Evolutionary conservation across 2,888 invertebrate genomes (phyloP).

Genomic region (Dasysyrphus albostriatus): DNA sequence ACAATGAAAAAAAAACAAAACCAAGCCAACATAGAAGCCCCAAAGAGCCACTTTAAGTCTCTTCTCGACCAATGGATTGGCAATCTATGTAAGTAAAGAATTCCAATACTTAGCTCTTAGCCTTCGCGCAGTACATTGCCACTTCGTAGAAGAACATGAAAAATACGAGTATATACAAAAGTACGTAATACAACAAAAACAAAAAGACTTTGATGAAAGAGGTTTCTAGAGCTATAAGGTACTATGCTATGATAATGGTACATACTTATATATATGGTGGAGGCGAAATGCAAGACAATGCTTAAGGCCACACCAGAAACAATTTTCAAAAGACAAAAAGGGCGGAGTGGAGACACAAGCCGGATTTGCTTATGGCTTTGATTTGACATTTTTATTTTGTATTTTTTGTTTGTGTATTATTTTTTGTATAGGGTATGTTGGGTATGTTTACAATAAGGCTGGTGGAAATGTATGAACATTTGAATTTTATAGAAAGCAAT

Average conservation of each 20-base stretch:
- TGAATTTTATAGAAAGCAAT: too few relatives aligned
- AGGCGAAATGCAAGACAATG: slow-evolving; percentile 31
- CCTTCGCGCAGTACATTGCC: slow-evolving; percentile 56
- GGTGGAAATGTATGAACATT: too few relatives aligned
- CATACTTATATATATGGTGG: too few relatives aligned
- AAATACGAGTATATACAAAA: background rate
- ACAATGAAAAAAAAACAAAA: slow-evolving; percentile 1
- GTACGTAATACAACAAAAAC: background rate
- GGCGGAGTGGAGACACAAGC: slow-evolving; percentile 12
- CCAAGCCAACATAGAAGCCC: slow-evolving; percentile 9
- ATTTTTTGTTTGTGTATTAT: background rate
- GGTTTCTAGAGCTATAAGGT: slow-evolving; percentile 14
- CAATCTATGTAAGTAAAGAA: slow-evolving; percentile 54
- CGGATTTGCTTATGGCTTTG: slow-evolving; percentile 21
- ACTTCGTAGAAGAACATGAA: slow-evolving; percentile 28
- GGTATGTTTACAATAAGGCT: background rate
- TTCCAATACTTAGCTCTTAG: slow-evolving; percentile 40
- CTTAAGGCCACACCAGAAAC: slow-evolving; percentile 39
- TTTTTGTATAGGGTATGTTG: slow-evolving; percentile 4
- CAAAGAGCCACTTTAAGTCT: slow-evolving; percentile 37
- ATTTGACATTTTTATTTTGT: slow-evolving; percentile 10
- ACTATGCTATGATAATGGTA: background rate
- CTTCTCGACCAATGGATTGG: slow-evolving; percentile 39
- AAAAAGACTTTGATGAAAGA: background rate
- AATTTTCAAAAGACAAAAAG: slow-evolving; percentile 6